Percentiles rank a stretch among this genome's conserved stretches.
phyloP scores from a whole-genome alignment of 2,888 invertebrate genomes.

The Siphlonurus alternatus region DNA sequence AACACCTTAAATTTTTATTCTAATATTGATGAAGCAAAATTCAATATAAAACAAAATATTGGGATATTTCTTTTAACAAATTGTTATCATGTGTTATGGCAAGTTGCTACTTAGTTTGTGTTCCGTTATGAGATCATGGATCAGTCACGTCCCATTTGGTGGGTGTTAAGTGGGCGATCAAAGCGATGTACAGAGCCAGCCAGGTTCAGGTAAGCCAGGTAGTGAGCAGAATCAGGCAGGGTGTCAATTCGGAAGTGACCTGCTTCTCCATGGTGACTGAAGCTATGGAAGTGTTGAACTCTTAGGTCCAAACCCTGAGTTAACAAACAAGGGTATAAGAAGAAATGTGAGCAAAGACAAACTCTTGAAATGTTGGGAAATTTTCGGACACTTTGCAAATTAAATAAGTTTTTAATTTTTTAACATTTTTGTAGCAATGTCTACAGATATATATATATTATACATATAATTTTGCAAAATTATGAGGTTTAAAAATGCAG shows the following conservation, averaged over 20 bases:
- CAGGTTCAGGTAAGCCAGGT: constrained; percentile 76
- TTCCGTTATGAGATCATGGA: too few relatives aligned
- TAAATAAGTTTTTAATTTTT: too few relatives aligned
- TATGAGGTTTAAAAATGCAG: too few relatives aligned
- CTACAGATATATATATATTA: not conserved
- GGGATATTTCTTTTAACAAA: too few relatives aligned
- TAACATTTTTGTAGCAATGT: too few relatives aligned
- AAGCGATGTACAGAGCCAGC: constrained; percentile 56
- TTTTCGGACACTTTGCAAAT: not conserved
- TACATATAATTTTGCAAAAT: too few relatives aligned
- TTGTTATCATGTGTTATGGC: too few relatives aligned
- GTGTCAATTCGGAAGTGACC: constrained; percentile 96
- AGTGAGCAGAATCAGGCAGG: constrained; percentile 68
- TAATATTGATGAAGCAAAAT: too few relatives aligned
- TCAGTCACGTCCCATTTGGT: constrained; percentile 62
- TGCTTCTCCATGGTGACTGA: constrained; percentile 62
- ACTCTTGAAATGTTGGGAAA: not conserved
- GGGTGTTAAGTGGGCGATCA: constrained; percentile 50
- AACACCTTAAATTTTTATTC: too few relatives aligned
- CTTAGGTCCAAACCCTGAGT: constrained; percentile 72
- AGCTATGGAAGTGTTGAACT: constrained; percentile 93
- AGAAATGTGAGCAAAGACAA: not conserved
- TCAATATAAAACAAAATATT: too few relatives aligned
- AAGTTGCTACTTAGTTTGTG: too few relatives aligned
- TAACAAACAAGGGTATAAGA: not conserved